Evolutionary conservation across 2,113 vertebrate genomes (phyloP).

Genomic region (Eira barbara): DNA sequence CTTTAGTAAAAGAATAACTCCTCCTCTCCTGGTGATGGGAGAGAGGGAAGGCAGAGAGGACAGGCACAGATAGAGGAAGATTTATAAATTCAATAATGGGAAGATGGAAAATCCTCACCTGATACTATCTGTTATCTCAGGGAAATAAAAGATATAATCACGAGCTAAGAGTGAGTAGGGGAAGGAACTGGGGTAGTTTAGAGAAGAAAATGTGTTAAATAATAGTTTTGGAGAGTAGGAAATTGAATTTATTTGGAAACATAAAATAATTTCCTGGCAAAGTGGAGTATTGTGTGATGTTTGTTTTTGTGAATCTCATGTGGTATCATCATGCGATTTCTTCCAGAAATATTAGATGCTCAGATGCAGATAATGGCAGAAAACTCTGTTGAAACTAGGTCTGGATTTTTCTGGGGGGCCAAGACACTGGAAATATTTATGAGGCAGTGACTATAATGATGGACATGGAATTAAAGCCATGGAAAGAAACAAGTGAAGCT

Average conservation of each 20-base stretch:
- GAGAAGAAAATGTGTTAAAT: background rate
- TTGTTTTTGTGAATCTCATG: background rate
- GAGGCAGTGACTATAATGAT: background rate
- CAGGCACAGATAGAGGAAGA: background rate
- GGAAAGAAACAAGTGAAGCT: background rate
- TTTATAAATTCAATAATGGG: background rate
- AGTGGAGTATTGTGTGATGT: background rate
- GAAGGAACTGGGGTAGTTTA: background rate
- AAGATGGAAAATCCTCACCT: background rate
- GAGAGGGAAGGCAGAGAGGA: background rate
- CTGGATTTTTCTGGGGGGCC: background rate
- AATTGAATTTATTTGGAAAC: slow-evolving; percentile 35
- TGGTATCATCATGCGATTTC: background rate
- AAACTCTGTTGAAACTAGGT: background rate
- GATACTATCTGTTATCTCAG: background rate
- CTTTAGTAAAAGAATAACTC: background rate
- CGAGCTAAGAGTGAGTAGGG: background rate
- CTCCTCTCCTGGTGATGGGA: background rate
- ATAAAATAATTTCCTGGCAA: background rate
- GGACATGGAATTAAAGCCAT: background rate
- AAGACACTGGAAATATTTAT: background rate
- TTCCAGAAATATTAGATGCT: background rate
- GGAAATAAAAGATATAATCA: background rate
- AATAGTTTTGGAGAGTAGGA: background rate
- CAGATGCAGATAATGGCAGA: background rate